Conservation (phyloP, 2,888 invertebrate species). For the Acrocyrtus sp. region DNA sequence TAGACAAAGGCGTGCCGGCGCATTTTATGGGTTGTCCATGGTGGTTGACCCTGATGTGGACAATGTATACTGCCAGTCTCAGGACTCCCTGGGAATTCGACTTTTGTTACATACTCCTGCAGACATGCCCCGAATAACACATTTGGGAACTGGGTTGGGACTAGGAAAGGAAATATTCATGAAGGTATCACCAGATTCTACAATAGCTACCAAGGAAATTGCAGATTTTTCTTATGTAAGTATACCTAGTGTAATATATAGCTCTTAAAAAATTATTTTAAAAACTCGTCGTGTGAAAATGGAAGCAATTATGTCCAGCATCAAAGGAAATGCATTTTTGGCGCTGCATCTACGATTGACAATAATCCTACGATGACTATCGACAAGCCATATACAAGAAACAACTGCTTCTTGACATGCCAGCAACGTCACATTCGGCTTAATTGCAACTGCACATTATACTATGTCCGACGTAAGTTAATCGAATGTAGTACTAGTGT, state of each 20-base stretch:
- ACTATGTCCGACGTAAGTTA: conserved; percentile 27
- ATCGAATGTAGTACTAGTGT: not conserved
- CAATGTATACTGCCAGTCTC: conserved; percentile 26
- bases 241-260: not conserved
- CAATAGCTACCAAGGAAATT: conserved; percentile 29
- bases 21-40: conserved; percentile 18
- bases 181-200: conserved; percentile 39
- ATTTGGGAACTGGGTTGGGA: conserved; percentile 29
- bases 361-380: not conserved
- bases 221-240: conserved; percentile 23
- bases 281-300: no score
- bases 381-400: conserved; percentile 38
- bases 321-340: conserved; percentile 23
- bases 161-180: conserved; percentile 36
- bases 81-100: conserved; percentile 30
- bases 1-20: conserved; percentile 27
- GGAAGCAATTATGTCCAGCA: no score
- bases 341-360: conserved; percentile 8
- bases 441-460: conserved; percentile 35
- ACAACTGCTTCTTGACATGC: conserved; percentile 36
- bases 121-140: conserved; percentile 27
- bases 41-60: conserved; percentile 26
- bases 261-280: not conserved
- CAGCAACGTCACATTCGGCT: conserved; percentile 22
- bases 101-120: conserved; percentile 30